Evolutionary conservation across 1,140 invertebrate species (phyloP).

Genomic region (Drosophila nasuta): DNA sequence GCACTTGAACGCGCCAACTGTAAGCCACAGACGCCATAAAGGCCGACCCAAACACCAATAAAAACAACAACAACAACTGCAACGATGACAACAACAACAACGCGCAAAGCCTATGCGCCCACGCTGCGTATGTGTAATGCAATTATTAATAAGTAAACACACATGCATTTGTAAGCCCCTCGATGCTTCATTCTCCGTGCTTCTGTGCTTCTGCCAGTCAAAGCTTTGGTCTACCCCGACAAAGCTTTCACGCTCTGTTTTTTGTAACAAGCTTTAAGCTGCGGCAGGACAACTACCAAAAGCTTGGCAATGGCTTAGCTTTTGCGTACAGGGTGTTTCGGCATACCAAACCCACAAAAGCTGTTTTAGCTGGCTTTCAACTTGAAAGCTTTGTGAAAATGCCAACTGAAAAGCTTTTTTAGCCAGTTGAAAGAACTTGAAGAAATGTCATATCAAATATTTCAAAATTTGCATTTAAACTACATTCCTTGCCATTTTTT

Average conservation of each 20-base stretch:
- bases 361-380: not conserved
- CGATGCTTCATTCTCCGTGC: not conserved
- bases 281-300: conserved; percentile 13
- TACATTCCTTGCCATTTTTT: no score
- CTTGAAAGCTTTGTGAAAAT: no score
- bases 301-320: not conserved
- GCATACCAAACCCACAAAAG: not conserved
- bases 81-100: not conserved
- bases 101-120: conserved; percentile 25
- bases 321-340: not conserved
- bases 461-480: no score
- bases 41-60: conserved; percentile 28
- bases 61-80: conserved; percentile 11
- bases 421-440: no score
- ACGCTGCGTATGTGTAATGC: conserved; percentile 77
- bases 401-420: no score
- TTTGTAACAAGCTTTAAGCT: conserved; percentile 21
- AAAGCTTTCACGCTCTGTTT: not conserved
- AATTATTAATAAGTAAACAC: conserved; percentile 78
- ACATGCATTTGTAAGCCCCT: not conserved
- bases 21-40: conserved; percentile 43
- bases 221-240: not conserved
- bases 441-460: no score
- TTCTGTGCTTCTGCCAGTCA: not conserved
- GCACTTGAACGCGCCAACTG: conserved; percentile 61